Base-by-base conservation (phyloP, 2,888 invertebrate species). In the Drosophila helvetica region DNA sequence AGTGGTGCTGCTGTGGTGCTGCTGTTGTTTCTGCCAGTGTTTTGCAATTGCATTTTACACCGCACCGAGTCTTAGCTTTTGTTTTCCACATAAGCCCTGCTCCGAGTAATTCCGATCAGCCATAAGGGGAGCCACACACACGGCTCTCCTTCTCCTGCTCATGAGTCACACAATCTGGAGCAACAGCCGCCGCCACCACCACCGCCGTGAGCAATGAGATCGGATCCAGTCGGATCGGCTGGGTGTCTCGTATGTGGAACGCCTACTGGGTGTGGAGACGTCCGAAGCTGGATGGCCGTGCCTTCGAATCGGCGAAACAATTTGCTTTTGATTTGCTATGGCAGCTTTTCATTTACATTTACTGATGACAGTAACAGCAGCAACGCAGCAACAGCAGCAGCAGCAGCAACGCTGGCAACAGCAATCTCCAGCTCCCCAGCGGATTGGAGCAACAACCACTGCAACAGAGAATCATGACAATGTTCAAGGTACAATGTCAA, bases 401-500 rank as follows among this genome's bases (percentile, higher is more conserved):
- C 55, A 50, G 18, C 52, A 19, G 51, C 52, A 15, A 27, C 50
- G 33, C 19, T 18, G 27, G n/a, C 55, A 38, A 15, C 51, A 55
- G 27, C 47, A 64, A 43, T 42, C 30, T 15, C 30, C 27, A 8
- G 27, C 27, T 27, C 8, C 27, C 60, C 54, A 15, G 22, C 19
- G 22, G 76, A 30, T 27, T 27, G 19, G n/a, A 33, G 12, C 43
- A 22, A 52, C 48, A 60, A 10, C 52, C 33, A 22, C 54, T 51
- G 30, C 52, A 64, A 43, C 38, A 27, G 18, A 51, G 56, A 45
- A 67, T 67, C 64, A 79, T 88, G 86, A 76, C 81, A 86, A 77
- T 78, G 79, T 73, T 78, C 87, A 88, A 86, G 88, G 79, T 80
- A 62, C 88, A 88, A 84, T 88, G 87, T 88, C 88, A 84, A 86